Percentiles rank a stretch among this genome's conserved stretches.
Conservation (phyloP, 2,888 invertebrate genomes). For the Nephrotoma guestfalica region DNA sequence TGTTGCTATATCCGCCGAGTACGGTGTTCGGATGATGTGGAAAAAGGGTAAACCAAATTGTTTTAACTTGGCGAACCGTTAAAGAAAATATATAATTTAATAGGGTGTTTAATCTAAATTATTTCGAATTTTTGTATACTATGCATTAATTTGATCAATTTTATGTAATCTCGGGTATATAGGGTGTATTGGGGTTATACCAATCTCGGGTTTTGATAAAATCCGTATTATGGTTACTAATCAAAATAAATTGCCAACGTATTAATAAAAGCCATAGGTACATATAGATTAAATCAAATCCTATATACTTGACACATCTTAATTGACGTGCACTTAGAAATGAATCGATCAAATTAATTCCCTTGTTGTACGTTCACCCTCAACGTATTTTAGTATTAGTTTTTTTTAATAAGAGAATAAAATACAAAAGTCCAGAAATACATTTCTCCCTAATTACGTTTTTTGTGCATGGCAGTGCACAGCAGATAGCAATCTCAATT, state of each 20-base stretch:
- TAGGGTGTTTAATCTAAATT: not conserved
- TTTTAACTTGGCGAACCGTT: not conserved
- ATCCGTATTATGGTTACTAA: not conserved
- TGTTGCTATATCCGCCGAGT: not conserved
- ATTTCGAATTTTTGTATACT: not conserved
- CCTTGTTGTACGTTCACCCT: not conserved
- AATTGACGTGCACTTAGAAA: not conserved
- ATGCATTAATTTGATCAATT: not conserved
- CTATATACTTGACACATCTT: not conserved
- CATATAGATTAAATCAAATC: not conserved
- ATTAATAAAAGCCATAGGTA: not conserved
- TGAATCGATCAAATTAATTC: not conserved
- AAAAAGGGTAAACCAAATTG: not conserved
- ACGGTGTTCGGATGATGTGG: not conserved
- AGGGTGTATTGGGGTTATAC: not conserved
- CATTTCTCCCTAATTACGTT: not conserved
- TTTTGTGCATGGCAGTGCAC: not conserved
- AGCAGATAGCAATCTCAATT: not conserved
- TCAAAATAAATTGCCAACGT: not conserved
- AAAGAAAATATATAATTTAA: not conserved
- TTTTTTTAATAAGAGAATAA: not conserved
- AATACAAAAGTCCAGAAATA: not conserved
- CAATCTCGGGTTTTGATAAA: not conserved
- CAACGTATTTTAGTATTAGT: not conserved
- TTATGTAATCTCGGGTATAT: not conserved